Evolutionary conservation across 2,113 vertebrate genomes (phyloP).

Genomic region (Phoenicopterus ruber): DNA sequence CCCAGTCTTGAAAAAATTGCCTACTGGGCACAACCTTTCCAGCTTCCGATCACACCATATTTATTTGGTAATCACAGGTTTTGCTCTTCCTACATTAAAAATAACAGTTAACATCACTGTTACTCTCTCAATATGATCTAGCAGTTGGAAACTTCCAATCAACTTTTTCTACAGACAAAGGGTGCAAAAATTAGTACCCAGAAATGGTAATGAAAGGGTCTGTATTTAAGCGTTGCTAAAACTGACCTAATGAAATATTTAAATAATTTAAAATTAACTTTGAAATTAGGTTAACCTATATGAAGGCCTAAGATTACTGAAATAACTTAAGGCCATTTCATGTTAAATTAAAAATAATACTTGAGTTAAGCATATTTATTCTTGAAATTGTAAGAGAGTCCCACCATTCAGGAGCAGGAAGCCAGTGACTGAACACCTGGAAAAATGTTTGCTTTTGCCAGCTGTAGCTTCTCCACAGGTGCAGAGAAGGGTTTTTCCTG

Average conservation of each 20-base stretch:
- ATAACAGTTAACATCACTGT: background rate
- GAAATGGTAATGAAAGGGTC: background rate
- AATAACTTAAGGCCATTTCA: background rate
- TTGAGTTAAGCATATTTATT: background rate
- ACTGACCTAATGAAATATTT: background rate
- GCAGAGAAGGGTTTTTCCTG: background rate
- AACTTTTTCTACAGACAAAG: background rate
- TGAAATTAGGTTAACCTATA: background rate
- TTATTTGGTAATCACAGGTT: background rate
- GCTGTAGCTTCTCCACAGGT: constrained; percentile 42
- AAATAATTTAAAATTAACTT: background rate
- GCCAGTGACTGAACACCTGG: background rate
- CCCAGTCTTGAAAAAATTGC: background rate
- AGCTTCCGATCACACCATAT: background rate
- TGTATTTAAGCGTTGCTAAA: background rate
- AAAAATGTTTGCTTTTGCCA: constrained; percentile 49
- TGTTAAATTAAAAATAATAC: constrained; percentile 21
- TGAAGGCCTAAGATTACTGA: background rate
- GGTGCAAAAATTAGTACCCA: background rate
- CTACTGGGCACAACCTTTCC: background rate
- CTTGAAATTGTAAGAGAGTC: background rate
- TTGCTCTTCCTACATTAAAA: background rate
- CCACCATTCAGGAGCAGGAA: background rate
- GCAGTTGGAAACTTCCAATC: background rate
- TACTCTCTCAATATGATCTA: background rate